These are phyloP conservation scores for Ditylenchus dipsaci DNA, from an alignment of 1,140 invertebrate species.

Conservation along the genomic window DNA sequence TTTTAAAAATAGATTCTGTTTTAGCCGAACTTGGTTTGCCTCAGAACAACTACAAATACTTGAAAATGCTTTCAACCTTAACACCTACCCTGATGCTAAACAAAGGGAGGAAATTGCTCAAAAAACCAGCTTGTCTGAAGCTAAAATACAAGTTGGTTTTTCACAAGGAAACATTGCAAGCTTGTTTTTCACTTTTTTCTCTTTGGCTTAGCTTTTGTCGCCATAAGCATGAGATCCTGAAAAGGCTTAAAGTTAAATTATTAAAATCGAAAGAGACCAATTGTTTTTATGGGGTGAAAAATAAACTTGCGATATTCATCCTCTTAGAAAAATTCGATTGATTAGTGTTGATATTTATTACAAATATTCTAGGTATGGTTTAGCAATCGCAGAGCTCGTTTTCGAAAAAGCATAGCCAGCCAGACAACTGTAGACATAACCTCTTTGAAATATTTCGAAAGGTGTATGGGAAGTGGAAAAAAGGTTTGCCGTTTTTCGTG, in stretches of 20 bases:
- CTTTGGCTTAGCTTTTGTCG: too few relatives aligned
- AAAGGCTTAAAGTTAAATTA: not conserved
- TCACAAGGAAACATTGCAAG: too few relatives aligned
- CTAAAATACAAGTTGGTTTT: constrained; percentile 49
- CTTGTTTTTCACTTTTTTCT: too few relatives aligned
- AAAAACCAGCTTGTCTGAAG: constrained; percentile 42
- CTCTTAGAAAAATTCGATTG: not conserved
- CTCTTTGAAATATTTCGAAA: too few relatives aligned
- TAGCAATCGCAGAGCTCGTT: constrained; percentile 50
- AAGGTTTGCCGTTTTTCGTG: too few relatives aligned
- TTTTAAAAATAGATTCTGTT: constrained; percentile 66
- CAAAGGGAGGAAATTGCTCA: constrained; percentile 40
- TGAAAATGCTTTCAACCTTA: constrained; percentile 73
- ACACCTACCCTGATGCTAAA: constrained; percentile 58
- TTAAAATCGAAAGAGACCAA: not conserved
- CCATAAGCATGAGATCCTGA: not conserved
- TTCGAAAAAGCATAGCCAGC: constrained; percentile 30
- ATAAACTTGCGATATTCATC: not conserved
- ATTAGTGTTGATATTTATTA: not conserved
- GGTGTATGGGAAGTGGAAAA: too few relatives aligned
- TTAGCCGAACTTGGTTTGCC: constrained; percentile 93
- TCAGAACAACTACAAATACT: constrained; percentile 97
- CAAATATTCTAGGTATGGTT: constrained; percentile 54
- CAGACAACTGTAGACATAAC: too few relatives aligned
- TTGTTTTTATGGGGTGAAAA: not conserved